Evolutionary conservation across 2,888 invertebrate genomes (phyloP).

Genomic region (Hydrotaea cyrtoneurina): DNA sequence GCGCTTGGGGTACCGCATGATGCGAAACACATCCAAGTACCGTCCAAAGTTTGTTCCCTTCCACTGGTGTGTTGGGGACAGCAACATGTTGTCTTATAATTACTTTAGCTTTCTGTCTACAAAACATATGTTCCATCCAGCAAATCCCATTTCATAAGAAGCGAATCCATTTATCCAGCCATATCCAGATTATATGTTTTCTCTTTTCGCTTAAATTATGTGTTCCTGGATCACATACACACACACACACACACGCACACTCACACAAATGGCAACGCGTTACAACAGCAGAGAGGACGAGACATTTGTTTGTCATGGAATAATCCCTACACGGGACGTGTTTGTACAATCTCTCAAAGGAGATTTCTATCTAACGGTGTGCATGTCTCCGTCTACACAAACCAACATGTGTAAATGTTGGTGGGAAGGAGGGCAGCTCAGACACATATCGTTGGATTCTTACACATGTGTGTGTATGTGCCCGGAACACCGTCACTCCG

Average conservation of each 20-base stretch:
- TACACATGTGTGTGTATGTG: neutral
- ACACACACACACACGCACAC: neutral
- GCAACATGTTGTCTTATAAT: constrained; percentile 63
- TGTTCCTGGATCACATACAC: neutral
- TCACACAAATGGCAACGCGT: neutral
- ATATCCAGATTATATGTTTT: constrained; percentile 15
- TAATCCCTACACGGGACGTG: constrained; percentile 59
- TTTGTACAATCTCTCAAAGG: constrained; percentile 58
- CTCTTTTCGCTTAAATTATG: constrained; percentile 5
- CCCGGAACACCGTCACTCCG: too few species aligned
- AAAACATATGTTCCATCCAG: constrained; percentile 57
- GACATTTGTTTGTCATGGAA: constrained; percentile 50
- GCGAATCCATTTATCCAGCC: constrained; percentile 3
- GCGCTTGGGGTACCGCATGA: too few species aligned
- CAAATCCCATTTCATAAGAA: constrained; percentile 54
- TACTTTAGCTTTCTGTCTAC: constrained; percentile 58
- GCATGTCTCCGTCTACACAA: constrained; percentile 4
- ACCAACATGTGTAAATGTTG: neutral
- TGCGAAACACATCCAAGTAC: too few species aligned
- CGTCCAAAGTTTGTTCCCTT: too few species aligned
- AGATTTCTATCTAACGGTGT: constrained; percentile 46
- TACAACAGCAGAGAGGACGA: neutral
- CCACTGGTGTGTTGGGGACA: neutral
- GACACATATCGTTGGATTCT: neutral
- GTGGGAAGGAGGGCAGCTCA: neutral